These are phyloP conservation scores for Emmelina monodactyla DNA, from an alignment of 2,888 invertebrate genomes.

Conservation along the genomic window DNA sequence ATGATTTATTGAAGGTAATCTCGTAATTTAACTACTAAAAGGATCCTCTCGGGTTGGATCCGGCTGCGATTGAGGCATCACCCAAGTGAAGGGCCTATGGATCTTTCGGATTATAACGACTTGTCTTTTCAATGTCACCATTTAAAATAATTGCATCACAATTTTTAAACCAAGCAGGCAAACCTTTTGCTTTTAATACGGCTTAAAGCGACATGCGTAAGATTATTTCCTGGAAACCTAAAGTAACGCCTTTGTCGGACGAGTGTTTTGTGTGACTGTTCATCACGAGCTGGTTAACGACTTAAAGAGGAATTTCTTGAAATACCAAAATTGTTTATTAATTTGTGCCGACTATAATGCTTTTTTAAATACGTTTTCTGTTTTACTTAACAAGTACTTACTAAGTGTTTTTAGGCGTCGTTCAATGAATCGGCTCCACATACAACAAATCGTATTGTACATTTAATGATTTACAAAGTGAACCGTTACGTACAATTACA, in stretches of 20 bases:
- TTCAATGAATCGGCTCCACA: too few relatives aligned
- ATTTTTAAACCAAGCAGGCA: conserved; percentile 62
- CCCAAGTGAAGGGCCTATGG: conserved; percentile 58
- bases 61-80: too few relatives aligned
- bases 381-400: too few relatives aligned
- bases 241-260: conserved; percentile 39
- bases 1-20: too few relatives aligned
- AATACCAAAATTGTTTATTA: conserved; percentile 47
- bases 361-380: too few relatives aligned
- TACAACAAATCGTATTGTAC: too few relatives aligned
- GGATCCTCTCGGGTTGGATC: too few relatives aligned
- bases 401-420: too few relatives aligned
- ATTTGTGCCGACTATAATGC: too few relatives aligned
- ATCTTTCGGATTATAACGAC: conserved; percentile 63
- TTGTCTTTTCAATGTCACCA: conserved; percentile 65
- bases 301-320: conserved; percentile 21
- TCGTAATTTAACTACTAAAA: too few relatives aligned
- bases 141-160: conserved; percentile 68
- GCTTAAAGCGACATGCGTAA: conserved; percentile 41
- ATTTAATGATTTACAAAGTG: too few relatives aligned
- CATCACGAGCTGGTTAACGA: conserved; percentile 1
- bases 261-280: conserved; percentile 9
- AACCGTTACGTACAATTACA: too few relatives aligned
- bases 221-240: conserved; percentile 54
- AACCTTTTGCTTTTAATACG: conserved; percentile 57